Percentiles rank a stretch among this genome's conserved stretches.
Conservation (phyloP, 92 coral and sea anemone genomes). For the Plumapathes pennacea region DNA sequence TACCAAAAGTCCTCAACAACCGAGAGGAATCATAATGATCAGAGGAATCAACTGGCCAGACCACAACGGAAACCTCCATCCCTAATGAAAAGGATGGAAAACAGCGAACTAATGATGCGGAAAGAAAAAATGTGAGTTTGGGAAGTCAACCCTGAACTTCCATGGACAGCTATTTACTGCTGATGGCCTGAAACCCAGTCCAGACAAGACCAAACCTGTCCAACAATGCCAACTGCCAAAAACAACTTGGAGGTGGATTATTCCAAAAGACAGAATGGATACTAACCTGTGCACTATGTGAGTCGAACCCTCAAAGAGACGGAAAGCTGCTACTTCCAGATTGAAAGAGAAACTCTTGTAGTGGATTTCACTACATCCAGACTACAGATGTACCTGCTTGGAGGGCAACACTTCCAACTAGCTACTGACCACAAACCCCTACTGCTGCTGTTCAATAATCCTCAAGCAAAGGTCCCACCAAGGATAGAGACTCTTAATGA, state of each 20-base stretch:
- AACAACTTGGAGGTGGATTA: conserved; percentile 45
- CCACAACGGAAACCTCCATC: conserved; percentile 48
- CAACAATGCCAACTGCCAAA: conserved; percentile 28
- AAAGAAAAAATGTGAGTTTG: conserved; percentile 64
- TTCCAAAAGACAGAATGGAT: conserved; percentile 54
- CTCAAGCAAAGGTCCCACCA: conserved; percentile 67
- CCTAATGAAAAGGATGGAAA: conserved; percentile 25
- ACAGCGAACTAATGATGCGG: conserved; percentile 36
- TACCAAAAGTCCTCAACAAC: conserved; percentile 47
- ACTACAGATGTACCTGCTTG: conserved; percentile 49
- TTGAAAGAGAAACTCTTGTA: conserved; percentile 48
- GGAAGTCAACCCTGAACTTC: conserved; percentile 41
- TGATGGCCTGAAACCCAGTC: conserved; percentile 60
- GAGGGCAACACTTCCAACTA: conserved; percentile 60
- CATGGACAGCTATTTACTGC: conserved; percentile 62
- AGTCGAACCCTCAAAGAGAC: conserved; percentile 40
- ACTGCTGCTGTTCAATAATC: conserved; percentile 62
- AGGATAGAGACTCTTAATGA: conserved; percentile 56
- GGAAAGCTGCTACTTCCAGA: conserved; percentile 50
- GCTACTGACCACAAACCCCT: conserved; percentile 69
- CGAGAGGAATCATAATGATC: conserved; percentile 49
- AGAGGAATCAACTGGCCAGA: conserved; percentile 50
- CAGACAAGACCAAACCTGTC: conserved; percentile 47
- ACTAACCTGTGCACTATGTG: conserved; percentile 50
- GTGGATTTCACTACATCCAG: conserved; percentile 58